These are phyloP conservation scores for Calvadosia cruxmelitensis DNA, from an alignment of 30 jellyfish, hydroid and myxozoan genomes.

Conservation along the genomic window DNA sequence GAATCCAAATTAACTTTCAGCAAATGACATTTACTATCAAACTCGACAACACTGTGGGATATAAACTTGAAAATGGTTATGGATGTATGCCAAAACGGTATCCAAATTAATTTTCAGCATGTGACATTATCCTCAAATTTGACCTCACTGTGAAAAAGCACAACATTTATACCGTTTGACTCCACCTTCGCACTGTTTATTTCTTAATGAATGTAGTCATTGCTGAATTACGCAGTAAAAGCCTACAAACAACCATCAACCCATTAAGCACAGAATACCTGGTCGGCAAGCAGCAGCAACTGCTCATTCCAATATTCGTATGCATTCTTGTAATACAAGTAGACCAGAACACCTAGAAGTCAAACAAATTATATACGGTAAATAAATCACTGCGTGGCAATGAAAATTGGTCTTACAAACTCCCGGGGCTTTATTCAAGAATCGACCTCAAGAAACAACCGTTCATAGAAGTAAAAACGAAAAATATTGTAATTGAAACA, in stretches of 20 bases:
- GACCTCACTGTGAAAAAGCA: too few species aligned
- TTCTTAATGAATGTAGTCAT: background rate
- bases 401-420: background rate
- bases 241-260: background rate
- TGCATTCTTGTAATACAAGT: conserved; percentile 80
- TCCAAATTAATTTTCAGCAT: too few species aligned
- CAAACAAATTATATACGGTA: background rate
- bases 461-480: background rate
- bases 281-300: conserved; percentile 8
- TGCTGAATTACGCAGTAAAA: background rate
- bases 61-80: too few species aligned
- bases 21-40: too few species aligned
- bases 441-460: background rate
- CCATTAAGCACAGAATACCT: too few species aligned
- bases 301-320: conserved; percentile 78
- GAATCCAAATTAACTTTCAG: too few species aligned
- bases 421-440: background rate
- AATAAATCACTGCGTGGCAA: background rate
- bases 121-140: too few species aligned
- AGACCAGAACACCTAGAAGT: conserved; percentile 72
- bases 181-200: too few species aligned
- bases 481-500: too few species aligned
- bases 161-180: too few species aligned
- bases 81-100: too few species aligned
- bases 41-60: too few species aligned